Evolutionary conservation across 2,888 invertebrate species (phyloP), one percentile per base, ranked within the genome.

Genomic region (Carcina quercana): DNA sequence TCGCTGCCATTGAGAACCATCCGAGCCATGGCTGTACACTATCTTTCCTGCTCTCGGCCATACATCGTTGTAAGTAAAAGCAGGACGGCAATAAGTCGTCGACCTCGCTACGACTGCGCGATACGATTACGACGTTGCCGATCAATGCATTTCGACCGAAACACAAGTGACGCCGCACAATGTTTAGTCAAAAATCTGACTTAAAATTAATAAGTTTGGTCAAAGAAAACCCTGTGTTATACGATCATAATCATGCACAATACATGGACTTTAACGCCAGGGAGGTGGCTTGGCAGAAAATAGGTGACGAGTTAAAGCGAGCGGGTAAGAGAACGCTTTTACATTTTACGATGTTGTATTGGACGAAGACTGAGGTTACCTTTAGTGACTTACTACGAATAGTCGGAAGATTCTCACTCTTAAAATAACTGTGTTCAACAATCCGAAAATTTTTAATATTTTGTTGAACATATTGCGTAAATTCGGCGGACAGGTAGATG

Each of bases 221-320:
- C 3, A 61, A 59, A 25, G 62, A 69, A 1, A 62, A 73, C 29
- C 60, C 74, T 0, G 69, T 76, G 7, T 32, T 82, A 1, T 82
- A 82, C 45, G 74, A 83, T 34, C 54, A 54, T 27, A 72, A 64
- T 36, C 59, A 80, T 46, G 49, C 46, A 0, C 70, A 72, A 34
- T 82, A 83, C 34, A 74, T 79, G 73, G 78, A 83, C 42, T 75
- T 73, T 30, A 80, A 83, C 22, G 52, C 70, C 0, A 56, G 82
- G 7, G 82, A 82, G 34, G 82, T 82, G 12, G 66, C 73, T 2
- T 83, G 82, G 82, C 82, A 83, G 47, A 76, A 64, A 47, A 82
- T 83, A 15, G 82, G 82, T 3, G 82, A 83, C 37, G 72, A 71
- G 32, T 44, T 83, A 12, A 64, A 71, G 40, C 59, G 61, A 32